Evolutionary conservation across 1,140 invertebrate genomes (phyloP), one percentile per base, ranked within the genome.

Genomic region (Formica selysi): DNA sequence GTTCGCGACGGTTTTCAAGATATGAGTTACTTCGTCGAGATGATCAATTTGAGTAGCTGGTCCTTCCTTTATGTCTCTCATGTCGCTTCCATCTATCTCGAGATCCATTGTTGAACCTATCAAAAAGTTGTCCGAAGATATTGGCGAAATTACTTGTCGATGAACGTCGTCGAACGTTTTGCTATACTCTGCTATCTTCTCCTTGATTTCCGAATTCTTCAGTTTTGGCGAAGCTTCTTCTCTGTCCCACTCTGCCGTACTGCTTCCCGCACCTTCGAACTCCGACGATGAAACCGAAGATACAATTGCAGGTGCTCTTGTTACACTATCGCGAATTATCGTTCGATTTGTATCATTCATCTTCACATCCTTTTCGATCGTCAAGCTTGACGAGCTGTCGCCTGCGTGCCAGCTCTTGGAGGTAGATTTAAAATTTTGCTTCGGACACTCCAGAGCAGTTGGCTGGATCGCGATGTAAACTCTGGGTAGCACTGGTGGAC

Each of bases 401-500:
- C 5, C 44, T 29, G 13, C 48, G 6, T 76, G 61, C 83, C 83
- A 83, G 29, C 38, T 83, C 29, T 61, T 48, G 19, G 32, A 3
- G 22, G 29, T 41, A 3, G 3, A 2, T 51, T 10, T 19, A 1
- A 61, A 6, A 85, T 78, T 85, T 65, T 78, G 59, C 13, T 79
- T 79, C 44, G 54, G 16, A 41, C n/a, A 85, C 4, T 86, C 64
- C 5, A 79, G 64, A 29, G 51, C 62, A 41, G 51, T 88, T 59
- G 59, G 61, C 3, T 79, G 79, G 3, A 81, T 83, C 5, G 61
- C 76, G 0, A 90, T 70, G 29, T 79, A 89, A 19, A 87, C 73
- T n/a, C 79, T 91, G 0, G 91, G 86, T 19, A 93, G 61, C 11
- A 91, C 65, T 0, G 92, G 92, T 3, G 92, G 92, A 71, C 90